A percentile compares a stretch with the other conserved stretches of the same genome.
Conservation (phyloP, 2,797 vertebrate genomes). For the Fringilla coelebs region DNA sequence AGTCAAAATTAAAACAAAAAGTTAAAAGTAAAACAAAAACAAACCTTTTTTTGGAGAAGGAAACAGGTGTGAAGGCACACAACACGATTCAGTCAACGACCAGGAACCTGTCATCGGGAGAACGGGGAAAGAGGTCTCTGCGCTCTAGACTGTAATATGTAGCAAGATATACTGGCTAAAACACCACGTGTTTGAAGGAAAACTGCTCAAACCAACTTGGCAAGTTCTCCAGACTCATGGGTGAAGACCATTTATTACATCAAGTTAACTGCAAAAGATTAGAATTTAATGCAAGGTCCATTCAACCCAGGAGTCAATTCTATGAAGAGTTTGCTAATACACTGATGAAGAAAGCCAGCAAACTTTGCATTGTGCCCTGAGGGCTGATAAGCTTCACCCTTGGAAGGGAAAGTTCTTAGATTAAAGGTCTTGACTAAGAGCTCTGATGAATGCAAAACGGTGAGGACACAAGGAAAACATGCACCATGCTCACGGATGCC, state of each 20-base stretch:
- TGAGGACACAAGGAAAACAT: constrained; percentile 6
- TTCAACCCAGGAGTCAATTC: constrained; percentile 17
- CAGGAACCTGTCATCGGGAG: constrained; percentile 70
- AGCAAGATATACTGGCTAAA: constrained; percentile 60
- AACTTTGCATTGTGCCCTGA: neutral
- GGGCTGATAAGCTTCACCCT: neutral
- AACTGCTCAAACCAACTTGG: constrained; percentile 60
- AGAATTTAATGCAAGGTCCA: constrained; percentile 46
- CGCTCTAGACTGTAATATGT: constrained; percentile 48
- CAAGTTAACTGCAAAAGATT: constrained; percentile 17
- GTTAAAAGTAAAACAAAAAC: constrained; percentile 42
- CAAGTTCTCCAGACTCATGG: constrained; percentile 50
- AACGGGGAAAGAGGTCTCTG: constrained; percentile 67
- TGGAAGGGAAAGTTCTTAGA: constrained; percentile 20
- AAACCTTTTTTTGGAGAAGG: constrained; percentile 69
- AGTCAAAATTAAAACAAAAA: neutral
- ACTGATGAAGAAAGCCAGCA: neutral
- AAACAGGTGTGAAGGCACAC: constrained; percentile 65
- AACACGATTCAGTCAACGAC: constrained; percentile 68
- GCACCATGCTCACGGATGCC: neutral
- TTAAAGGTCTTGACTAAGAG: constrained; percentile 22
- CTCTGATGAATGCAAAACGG: neutral
- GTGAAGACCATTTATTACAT: constrained; percentile 54
- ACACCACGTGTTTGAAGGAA: constrained; percentile 56
- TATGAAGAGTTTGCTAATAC: neutral